A percentile compares a stretch with the other conserved stretches of the same genome.
phyloP scores from a whole-genome alignment of 2,888 invertebrate genomes.

The Gastracanthus pulcherrimus region DNA sequence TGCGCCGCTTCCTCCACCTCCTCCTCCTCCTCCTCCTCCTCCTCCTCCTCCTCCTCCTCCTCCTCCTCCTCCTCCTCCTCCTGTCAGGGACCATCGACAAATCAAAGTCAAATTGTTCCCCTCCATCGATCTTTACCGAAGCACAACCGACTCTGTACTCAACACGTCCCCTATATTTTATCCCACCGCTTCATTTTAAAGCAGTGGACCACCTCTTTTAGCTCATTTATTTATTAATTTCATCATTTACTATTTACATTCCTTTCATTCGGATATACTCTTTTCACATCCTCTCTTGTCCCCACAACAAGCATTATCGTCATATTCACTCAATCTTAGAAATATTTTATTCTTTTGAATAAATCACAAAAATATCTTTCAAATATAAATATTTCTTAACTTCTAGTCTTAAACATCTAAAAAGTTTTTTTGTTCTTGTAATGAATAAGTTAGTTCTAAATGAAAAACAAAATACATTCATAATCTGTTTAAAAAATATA shows the following conservation, averaged over 20 bases:
- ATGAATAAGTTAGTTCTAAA: no score
- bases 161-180: not conserved
- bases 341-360: no score
- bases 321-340: no score
- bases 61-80: not conserved
- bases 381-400: no score
- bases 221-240: no score
- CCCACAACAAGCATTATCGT: no score
- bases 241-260: not conserved
- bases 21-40: not conserved
- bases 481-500: no score
- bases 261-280: slow-evolving; percentile 4
- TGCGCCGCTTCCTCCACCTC: not conserved
- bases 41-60: not conserved
- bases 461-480: no score
- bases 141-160: not conserved
- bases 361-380: no score
- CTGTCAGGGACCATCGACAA: slow-evolving; percentile 44
- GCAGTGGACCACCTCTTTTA: slow-evolving; percentile 54
- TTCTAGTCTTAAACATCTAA: no score
- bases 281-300: no score
- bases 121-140: not conserved
- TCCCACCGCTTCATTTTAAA: slow-evolving; percentile 27
- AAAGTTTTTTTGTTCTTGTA: no score
- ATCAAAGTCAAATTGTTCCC: slow-evolving; percentile 33